phyloP scores from a whole-genome alignment of 2,113 vertebrate genomes.

The Neotoma lepida region DNA sequence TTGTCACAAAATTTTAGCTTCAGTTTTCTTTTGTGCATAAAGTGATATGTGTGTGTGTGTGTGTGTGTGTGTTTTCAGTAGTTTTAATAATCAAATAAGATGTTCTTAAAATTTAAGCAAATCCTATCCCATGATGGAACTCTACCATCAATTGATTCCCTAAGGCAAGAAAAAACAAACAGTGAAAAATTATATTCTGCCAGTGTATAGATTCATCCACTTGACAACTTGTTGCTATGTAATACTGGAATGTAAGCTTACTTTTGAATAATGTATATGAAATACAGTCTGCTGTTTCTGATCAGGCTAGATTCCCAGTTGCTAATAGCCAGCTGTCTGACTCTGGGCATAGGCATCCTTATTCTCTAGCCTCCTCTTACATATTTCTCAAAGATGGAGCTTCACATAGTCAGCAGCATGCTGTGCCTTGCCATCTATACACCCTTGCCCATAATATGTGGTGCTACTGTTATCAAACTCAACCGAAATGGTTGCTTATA shows the following conservation, averaged over 20 bases:
- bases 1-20: neutral
- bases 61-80: neutral
- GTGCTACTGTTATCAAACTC: neutral
- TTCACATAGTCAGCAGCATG: neutral
- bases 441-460: rapidly evolving
- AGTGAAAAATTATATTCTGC: neutral
- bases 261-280: neutral
- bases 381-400: too few species aligned
- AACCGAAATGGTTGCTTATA: neutral
- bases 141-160: neutral
- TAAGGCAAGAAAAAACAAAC: neutral
- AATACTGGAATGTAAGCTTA: neutral
- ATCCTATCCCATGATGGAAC: neutral
- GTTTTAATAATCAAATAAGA: neutral
- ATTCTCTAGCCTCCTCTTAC: rapidly evolving
- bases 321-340: neutral
- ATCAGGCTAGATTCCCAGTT: neutral
- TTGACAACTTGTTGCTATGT: neutral
- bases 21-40: neutral
- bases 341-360: rapidly evolving
- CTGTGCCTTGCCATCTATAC: neutral
- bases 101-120: neutral
- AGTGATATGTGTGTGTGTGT: neutral
- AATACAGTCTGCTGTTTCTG: neutral
- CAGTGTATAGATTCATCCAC: neutral